Base-by-base conservation (phyloP, 1,140 invertebrate genomes). In the Drosophila serrata region DNA sequence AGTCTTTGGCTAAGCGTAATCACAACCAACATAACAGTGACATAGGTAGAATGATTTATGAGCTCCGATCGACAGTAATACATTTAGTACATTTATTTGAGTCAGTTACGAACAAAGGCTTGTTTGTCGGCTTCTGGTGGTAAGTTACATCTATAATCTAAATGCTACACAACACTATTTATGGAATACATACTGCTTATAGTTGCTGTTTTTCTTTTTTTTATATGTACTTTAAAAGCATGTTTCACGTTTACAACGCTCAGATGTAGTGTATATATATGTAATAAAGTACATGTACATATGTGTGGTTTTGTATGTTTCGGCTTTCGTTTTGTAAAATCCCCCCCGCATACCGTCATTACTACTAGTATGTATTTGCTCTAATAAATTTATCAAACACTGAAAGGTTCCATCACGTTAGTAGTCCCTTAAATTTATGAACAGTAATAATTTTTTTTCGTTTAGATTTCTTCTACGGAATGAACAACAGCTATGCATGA, bases 111-210 rank as follows among this genome's bases (percentile, higher is more conserved):
- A 81, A 88, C 80, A 84, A 58, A 57, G 58, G 63, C 22, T 57
- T 15, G 45, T 60, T 70, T 60, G 43, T 64, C 46, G 72, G 42
- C 61, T 43, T 64, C 49, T 70, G 80, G 84, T 77, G 85, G 85
- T 90, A 60, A 33, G 68, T 69, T 80, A 81, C 81, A 85, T 65
- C 19, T 35, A 81, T 81, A 81, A 65, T 75, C 80, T 81, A 90
- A 88, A 88, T 90, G 85, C 85, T 88, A 88, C 78, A 75, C 81
- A 87, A 87, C 75, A 69, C 79, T 78, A 56, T 72, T 60, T 70
- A 70, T 68, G 75, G 80, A 74, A 73, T 76, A 56, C 45, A 43
- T 59, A 62, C 67, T 19, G 62, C 39, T 43, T 68, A 33, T 29
- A 46, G 49, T 39, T 56, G 46, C 46, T 35, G 39, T 42, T 56